Conservation (phyloP, 92 coral and sea anemone species). For the Pocillopora meandrina region DNA sequence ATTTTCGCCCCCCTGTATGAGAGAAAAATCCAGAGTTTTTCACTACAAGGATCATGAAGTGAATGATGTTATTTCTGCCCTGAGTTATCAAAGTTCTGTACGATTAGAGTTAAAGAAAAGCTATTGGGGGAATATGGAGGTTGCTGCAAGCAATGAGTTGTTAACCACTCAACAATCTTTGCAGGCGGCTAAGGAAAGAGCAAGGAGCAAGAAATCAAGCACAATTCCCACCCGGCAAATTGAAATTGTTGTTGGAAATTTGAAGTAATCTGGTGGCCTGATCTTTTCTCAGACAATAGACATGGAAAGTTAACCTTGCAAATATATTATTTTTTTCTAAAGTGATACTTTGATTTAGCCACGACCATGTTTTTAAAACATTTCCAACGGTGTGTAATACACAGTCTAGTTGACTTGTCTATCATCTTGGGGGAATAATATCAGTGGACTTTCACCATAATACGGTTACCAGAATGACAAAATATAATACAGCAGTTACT, state of each 20-base stretch:
- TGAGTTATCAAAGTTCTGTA: not conserved
- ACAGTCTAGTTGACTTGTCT: too few species aligned
- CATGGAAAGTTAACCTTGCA: conserved; percentile 26
- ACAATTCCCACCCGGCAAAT: conserved; percentile 31
- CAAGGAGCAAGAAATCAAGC: conserved; percentile 3
- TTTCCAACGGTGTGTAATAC: not conserved
- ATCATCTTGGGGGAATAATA: too few species aligned
- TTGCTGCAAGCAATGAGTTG: not conserved
- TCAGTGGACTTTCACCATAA: too few species aligned
- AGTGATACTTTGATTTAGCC: conserved; percentile 13
- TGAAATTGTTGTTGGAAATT: conserved; percentile 30
- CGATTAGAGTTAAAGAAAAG: not conserved
- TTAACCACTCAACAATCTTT: not conserved
- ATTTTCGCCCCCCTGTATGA: conserved; percentile 25
- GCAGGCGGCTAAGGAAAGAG: conserved; percentile 13
- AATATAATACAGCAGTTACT: too few species aligned
- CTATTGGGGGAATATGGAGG: conserved; percentile 2
- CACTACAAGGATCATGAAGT: not conserved
- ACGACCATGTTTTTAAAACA: too few species aligned
- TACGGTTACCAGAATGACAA: too few species aligned
- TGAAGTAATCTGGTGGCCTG: conserved; percentile 43
- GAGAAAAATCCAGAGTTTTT: not conserved
- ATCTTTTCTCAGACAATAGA: conserved; percentile 5
- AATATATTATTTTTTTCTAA: conserved; percentile 26
- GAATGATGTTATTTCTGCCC: not conserved